These are phyloP conservation scores for Drosophila auraria DNA, from an alignment of 1,140 invertebrate genomes.

Conservation along the genomic window DNA sequence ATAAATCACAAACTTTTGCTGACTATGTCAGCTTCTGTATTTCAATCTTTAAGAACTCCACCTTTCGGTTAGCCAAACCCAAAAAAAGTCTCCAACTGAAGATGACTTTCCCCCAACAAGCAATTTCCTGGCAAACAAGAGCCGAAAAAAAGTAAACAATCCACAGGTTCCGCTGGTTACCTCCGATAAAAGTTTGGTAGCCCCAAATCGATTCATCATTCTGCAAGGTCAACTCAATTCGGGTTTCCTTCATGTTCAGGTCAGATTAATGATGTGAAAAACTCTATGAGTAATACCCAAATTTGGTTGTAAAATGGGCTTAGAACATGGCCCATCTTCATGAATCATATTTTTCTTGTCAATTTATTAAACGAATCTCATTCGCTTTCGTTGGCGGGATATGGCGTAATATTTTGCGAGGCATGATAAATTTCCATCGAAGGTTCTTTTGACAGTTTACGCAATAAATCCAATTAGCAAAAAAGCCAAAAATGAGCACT, in stretches of 20 bases:
- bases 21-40: not conserved
- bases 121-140: constrained; percentile 14
- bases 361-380: constrained; percentile 22
- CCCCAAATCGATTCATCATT: constrained; percentile 37
- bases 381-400: constrained; percentile 50
- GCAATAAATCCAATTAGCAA: constrained; percentile 77
- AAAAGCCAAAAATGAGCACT: constrained; percentile 23
- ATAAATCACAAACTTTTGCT: constrained; percentile 8
- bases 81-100: not conserved
- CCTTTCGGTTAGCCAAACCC: not conserved
- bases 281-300: constrained; percentile 25
- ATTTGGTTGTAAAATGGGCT: constrained; percentile 22
- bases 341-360: constrained; percentile 60
- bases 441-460: constrained; percentile 72
- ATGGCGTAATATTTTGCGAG: constrained; percentile 46
- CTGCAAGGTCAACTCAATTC: constrained; percentile 50
- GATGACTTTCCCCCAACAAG: constrained; percentile 6
- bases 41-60: constrained; percentile 1
- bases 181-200: not conserved
- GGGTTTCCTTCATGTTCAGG: constrained; percentile 17
- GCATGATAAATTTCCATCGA: constrained; percentile 75
- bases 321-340: constrained; percentile 10
- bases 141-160: constrained; percentile 1
- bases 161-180: constrained; percentile 21
- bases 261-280: constrained; percentile 49